Base-by-base conservation (phyloP, 1,140 invertebrate genomes). In the Zaprionus inermis region DNA sequence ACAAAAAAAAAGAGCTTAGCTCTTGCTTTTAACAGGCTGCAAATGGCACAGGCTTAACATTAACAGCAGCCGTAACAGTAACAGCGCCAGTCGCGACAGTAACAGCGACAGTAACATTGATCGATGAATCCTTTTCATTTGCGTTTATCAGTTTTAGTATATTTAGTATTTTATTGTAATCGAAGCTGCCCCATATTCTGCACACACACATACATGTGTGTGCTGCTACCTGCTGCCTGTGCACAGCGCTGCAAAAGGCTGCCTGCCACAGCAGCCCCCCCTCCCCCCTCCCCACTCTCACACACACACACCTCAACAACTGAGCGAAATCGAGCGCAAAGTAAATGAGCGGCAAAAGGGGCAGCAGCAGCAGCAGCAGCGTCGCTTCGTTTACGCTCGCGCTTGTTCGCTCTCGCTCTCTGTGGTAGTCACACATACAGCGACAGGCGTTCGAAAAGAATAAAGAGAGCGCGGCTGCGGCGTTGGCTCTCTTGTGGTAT, bases 301-400 rank as follows among this genome's bases (percentile, higher is more conserved):
- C 5, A 20, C 52, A 41, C 34, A 28, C 28, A 28, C 28, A n/a
- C n/a, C 5, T 2, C 3, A 4, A 55, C 51, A 24, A 78, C 56
- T 75, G 72, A 78, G 66, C 72, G 61, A 69, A 70, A 78, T 78
- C 66, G 76, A 76, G 76, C 56, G 72, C 76, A 76, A 76, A 76
- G 72, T 76, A 76, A 78, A 78, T 70, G 76, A 78, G 76, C 67
- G 72, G 72, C 71, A 69, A 65, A 51, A 61, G 67, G 22, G 22
- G 22, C 24, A 28, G 36, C 67, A 66, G 22, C 60, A 57, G 22
- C 24, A 28, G 36, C 67, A 66, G 22, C 60, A 57, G 54, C 60
- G 55, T 30, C 54, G 59, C 32, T 55, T 32, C 24, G 11, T 18
- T 4, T n/a, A n/a, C 44, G 16, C 18, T 18, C 44, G 5, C 44